Percentiles rank a stretch among this genome's conserved stretches.
Evolutionary conservation across 2,113 vertebrate genomes (phyloP).

Genomic region (Shinisaurus crocodilurus): DNA sequence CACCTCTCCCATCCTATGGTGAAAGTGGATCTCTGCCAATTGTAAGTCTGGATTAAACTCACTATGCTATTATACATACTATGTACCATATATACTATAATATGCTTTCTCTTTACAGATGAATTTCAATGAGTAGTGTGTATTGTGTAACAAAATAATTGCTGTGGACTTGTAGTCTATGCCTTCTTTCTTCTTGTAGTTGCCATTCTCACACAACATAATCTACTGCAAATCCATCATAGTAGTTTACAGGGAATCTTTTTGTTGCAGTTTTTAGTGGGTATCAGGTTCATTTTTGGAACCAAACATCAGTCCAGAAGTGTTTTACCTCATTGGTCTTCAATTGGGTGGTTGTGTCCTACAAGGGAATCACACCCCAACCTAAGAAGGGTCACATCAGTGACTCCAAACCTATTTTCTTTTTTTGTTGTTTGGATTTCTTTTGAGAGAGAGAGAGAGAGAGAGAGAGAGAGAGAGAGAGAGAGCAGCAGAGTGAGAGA

Average conservation of each 20-base stretch:
- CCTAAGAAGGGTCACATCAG: not conserved
- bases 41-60: not conserved
- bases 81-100: not conserved
- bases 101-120: slow-evolving; percentile 16
- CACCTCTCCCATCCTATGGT: not conserved
- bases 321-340: not conserved
- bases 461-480: not conserved
- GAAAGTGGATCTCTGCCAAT: not conserved
- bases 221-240: not conserved
- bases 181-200: not conserved
- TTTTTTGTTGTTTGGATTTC: not conserved
- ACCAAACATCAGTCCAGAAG: not conserved
- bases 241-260: slow-evolving; percentile 19
- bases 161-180: not conserved
- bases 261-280: slow-evolving; percentile 3
- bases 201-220: not conserved
- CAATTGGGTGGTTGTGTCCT: not conserved
- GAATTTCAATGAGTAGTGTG: slow-evolving; percentile 7
- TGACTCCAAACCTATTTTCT: not conserved
- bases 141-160: not conserved
- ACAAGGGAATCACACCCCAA: not conserved
- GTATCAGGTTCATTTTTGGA: slow-evolving; percentile 33
- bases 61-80: not conserved
- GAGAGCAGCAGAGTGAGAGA: not conserved
- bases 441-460: not conserved